These are phyloP conservation scores for Thamnophis elegans DNA, from an alignment of 2,797 vertebrate species.

Conservation along the genomic window DNA sequence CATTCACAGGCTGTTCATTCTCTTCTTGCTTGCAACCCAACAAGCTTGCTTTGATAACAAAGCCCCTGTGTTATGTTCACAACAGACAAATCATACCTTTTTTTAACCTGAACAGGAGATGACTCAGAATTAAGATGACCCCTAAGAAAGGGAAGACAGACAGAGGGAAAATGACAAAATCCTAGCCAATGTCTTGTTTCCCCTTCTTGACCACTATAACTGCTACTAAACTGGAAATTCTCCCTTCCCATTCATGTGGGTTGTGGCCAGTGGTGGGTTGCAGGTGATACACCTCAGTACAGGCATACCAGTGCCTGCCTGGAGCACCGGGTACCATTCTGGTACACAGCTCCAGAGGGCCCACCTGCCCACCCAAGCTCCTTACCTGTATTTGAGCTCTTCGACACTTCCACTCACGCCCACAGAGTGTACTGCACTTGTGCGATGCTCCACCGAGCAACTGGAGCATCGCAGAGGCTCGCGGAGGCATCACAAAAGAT, in stretches of 20 bases:
- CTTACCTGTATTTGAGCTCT: too few species aligned
- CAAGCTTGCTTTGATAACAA: neutral
- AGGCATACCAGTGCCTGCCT: too few species aligned
- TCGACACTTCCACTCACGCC: rapidly evolving
- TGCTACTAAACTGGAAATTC: neutral
- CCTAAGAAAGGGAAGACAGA: neutral
- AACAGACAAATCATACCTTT: neutral
- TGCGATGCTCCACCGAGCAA: too few species aligned
- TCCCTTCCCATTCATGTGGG: neutral
- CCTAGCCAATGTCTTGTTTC: neutral
- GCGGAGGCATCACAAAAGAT: too few species aligned
- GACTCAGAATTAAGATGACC: neutral
- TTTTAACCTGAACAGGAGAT: neutral
- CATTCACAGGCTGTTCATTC: neutral
- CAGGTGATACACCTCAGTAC: too few species aligned
- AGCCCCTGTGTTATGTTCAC: neutral
- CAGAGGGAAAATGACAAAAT: neutral
- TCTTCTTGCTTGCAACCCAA: neutral
- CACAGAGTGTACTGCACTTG: too few species aligned
- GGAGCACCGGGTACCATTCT: too few species aligned
- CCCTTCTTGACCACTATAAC: neutral
- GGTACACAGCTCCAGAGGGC: too few species aligned
- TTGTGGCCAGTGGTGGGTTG: neutral
- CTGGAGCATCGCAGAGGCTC: too few species aligned
- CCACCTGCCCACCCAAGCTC: too few species aligned